Percentiles rank a stretch among this genome's conserved stretches.
These are phyloP conservation scores for Thamnaconus septentrionalis DNA, from an alignment of 2,113 vertebrate species.

Conservation along the genomic window DNA sequence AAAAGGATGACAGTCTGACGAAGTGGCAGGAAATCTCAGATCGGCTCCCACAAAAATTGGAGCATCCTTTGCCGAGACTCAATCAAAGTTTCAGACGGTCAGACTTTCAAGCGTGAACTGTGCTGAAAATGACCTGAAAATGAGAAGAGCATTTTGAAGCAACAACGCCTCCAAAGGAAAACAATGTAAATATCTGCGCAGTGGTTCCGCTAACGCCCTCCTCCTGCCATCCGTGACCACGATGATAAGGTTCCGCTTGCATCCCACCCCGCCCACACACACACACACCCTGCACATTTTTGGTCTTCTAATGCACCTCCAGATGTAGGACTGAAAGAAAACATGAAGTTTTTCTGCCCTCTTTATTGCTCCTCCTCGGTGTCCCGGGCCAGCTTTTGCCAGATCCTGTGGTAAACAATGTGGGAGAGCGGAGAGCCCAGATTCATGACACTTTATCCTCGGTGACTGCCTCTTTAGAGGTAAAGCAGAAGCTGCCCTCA, in stretches of 20 bases:
- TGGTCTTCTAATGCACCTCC: constrained; percentile 52
- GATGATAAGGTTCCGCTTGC: constrained; percentile 23
- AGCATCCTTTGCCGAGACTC: constrained; percentile 1
- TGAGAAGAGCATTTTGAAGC: constrained; percentile 1
- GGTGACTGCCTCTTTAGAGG: constrained; percentile 62
- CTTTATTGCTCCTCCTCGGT: too few relatives aligned
- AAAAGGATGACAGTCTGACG: constrained; percentile 18
- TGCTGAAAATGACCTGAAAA: too few relatives aligned
- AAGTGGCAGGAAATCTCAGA: constrained; percentile 26
- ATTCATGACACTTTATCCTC: constrained; percentile 49
- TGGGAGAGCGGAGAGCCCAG: constrained; percentile 29
- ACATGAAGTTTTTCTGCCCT: background rate
- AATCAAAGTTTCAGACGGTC: too few relatives aligned
- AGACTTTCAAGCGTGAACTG: too few relatives aligned
- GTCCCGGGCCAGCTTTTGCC: constrained; percentile 10
- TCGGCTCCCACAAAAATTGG: constrained; percentile 32
- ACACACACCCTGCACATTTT: constrained; percentile 3
- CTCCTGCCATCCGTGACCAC: background rate
- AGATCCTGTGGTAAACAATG: constrained; percentile 45
- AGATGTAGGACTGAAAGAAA: constrained; percentile 36
- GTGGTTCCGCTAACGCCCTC: constrained; percentile 33
- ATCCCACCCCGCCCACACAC: constrained; percentile 7
- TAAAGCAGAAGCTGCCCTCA: too few relatives aligned
- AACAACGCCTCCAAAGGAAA: constrained; percentile 23
- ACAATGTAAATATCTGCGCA: constrained; percentile 41